Evolutionary conservation across 1,140 invertebrate genomes (phyloP), one percentile per base, ranked within the genome.

Genomic region (Coptotermes formosanus): DNA sequence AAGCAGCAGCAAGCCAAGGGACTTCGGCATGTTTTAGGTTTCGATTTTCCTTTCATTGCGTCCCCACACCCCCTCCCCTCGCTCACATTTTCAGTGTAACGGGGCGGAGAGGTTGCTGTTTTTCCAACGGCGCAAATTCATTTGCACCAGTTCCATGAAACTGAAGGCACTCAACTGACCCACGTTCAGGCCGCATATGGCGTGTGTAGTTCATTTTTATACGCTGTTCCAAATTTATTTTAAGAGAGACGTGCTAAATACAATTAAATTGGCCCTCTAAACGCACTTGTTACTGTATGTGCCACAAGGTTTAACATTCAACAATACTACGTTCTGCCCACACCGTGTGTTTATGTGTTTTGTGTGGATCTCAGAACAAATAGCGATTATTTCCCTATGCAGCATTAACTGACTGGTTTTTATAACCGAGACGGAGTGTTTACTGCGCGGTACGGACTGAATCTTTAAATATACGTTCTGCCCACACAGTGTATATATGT

Each of bases 121-220:
- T 75, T 75, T 75, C 64, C 64, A 30, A 75, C 64, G 25, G 64
- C 30, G 64, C 30, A 75, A 75, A 75, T 75, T 75, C 64, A 75
- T 75, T 75, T 75, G n/a, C 25, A 75, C 64, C 64, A 75, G 64
- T 75, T 75, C 30, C 9, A 75, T 30, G 25, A 30, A 75, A 75
- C 9, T 75, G 3, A 16, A 75, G 25, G 64, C 25, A 30, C n/a
- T n/a, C 8, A 1, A 25, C n/a, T 75, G n/a, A 75, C 64, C 64
- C 64, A 30, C n/a, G 7, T 30, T 75, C 25, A 75, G 30, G 25
- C 64, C 64, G 30, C 64, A 30, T 75, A 25, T n/a, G 64, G 64
- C n/a, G 30, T n/a, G 1, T 75, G 8, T 8, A 75, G 3, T 75
- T 75, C 19, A 75, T 30, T 75, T 75, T 30, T 75, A 30, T n/a